These are phyloP conservation scores for Lophius americanus DNA, from an alignment of 2,797 vertebrate genomes.

Conservation along the genomic window DNA sequence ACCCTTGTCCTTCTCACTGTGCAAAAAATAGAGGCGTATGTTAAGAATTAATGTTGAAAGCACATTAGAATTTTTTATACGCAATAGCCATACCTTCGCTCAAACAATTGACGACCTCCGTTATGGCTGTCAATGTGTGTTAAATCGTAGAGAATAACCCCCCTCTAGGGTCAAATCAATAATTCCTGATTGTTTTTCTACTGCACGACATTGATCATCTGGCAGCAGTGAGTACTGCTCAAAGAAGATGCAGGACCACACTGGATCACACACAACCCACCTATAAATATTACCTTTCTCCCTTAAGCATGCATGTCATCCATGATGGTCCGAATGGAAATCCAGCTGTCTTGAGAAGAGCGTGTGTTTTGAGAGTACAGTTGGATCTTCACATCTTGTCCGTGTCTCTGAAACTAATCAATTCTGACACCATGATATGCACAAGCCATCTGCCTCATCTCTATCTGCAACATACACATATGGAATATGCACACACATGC, in stretches of 20 bases:
- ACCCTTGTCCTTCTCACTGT: too few species aligned
- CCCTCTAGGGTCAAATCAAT: constrained; percentile 39
- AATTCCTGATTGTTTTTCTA: constrained; percentile 33
- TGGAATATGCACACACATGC: neutral
- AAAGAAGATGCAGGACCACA: constrained; percentile 27
- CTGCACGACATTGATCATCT: constrained; percentile 38
- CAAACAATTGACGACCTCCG: constrained; percentile 15
- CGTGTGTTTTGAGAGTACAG: constrained; percentile 79
- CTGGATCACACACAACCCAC: constrained; percentile 21
- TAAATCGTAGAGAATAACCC: constrained; percentile 37
- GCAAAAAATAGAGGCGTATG: neutral
- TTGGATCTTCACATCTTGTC: constrained; percentile 75
- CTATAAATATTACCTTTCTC: constrained; percentile 44
- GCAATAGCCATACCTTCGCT: neutral
- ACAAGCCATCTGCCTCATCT: constrained; percentile 62
- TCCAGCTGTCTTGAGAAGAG: constrained; percentile 81
- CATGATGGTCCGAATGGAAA: constrained; percentile 72
- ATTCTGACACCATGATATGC: constrained; percentile 50
- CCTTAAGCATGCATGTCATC: constrained; percentile 29
- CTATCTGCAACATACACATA: constrained; percentile 15
- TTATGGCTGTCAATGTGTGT: constrained; percentile 35
- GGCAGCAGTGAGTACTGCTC: constrained; percentile 8
- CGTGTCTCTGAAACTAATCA: constrained; percentile 76
- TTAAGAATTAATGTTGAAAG: constrained; percentile 5
- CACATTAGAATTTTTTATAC: constrained; percentile 6